Conservation (phyloP, 1,140 invertebrate genomes). For the Frieseomelitta varia region DNA sequence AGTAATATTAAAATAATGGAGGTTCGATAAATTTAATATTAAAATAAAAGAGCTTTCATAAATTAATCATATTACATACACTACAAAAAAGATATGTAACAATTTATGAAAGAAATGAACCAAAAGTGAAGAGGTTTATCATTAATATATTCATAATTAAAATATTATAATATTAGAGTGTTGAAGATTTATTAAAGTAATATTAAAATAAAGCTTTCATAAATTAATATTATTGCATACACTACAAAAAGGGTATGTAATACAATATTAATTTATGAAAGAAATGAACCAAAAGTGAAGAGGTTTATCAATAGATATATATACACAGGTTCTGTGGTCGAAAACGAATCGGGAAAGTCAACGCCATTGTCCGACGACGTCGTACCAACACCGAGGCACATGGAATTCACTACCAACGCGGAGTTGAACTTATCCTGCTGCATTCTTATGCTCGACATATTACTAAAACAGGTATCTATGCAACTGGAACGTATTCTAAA, state of each 20-base stretch:
- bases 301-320: neutral
- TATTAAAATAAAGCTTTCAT: too few species aligned
- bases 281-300: neutral
- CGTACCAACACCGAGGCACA: slow-evolving; percentile 83
- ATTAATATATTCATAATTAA: too few species aligned
- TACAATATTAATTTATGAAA: neutral
- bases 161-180: too few species aligned
- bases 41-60: too few species aligned
- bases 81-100: too few species aligned
- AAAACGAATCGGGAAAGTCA: slow-evolving; percentile 87
- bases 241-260: too few species aligned
- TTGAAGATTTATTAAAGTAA: too few species aligned
- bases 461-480: slow-evolving; percentile 92
- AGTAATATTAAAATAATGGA: too few species aligned
- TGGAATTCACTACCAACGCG: slow-evolving; percentile 85
- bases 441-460: slow-evolving; percentile 97
- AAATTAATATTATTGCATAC: too few species aligned
- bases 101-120: neutral
- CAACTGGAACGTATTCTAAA: too few species aligned
- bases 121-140: neutral
- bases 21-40: too few species aligned
- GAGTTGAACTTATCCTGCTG: slow-evolving; percentile 94
- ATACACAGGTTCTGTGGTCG: slow-evolving; percentile 84
- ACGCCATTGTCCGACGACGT: slow-evolving; percentile 89
- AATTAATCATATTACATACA: too few species aligned